Evolutionary conservation across 2,113 vertebrate genomes (phyloP), one percentile per base, ranked within the genome.

Genomic region (Chionomys nivalis): DNA sequence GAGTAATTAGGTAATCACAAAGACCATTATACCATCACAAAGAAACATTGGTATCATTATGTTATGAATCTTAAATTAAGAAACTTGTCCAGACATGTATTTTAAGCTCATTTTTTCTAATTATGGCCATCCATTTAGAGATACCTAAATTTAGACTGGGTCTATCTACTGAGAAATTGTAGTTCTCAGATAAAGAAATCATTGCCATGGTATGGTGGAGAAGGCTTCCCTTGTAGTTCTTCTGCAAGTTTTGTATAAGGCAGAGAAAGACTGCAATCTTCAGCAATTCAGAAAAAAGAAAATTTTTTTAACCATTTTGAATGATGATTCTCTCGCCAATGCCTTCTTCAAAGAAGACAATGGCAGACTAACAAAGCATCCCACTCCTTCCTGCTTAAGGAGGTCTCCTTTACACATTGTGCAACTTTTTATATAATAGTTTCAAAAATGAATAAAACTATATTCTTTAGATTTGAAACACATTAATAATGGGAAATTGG

Each of bases 21-120:
- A 78, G 44, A 39, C 39, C 39, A 23, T 79, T 95, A 87, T 17
- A 24, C 23, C 42, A 85, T 33, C 72, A 83, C 7, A 26, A n/a
- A 89, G n/a, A 93, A 94, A 85, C 66, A 96, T 26, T 88, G 23
- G 23, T 88, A 90, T 89, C 78, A 96, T 87, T 87, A 44, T 78
- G 49, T 47, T 78, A 87, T 81, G 28, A 89, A 16, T 79, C 76
- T 93, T 95, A 90, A 85, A 78, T 92, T 93, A 90, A 75, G 16
- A 96, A 73, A 89, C 12, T 68, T 92, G 31, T 78, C 93, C 87
- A 23, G 63, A 79, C 44, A 26, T 28, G 11, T 33, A 73, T 79
- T 78, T 90, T 68, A 83, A 66, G 26, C 47, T 92, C 26, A 33
- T 79, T 88, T 97, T 97, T 95, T 94, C 85, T 94, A 70, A 94